Evolutionary conservation across 2,797 vertebrate species (phyloP).

Genomic region (Leuciscus waleckii): DNA sequence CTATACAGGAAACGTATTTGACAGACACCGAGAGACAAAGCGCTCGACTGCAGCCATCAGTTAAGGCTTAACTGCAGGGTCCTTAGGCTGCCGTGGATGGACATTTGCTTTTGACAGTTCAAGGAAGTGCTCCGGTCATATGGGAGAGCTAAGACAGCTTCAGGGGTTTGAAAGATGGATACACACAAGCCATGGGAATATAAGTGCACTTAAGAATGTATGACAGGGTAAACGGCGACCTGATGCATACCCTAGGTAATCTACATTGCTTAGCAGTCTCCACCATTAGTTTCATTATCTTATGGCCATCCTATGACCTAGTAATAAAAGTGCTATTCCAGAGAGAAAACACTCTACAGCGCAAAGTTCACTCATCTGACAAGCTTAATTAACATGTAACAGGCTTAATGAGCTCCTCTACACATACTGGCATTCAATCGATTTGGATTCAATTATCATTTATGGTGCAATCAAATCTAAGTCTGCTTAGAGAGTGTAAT

Average conservation of each 20-base stretch:
- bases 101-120: slow-evolving; percentile 38
- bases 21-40: slow-evolving; percentile 37
- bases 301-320: slow-evolving; percentile 53
- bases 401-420: slow-evolving; percentile 53
- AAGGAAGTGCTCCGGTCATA: slow-evolving; percentile 11
- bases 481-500: slow-evolving; percentile 50
- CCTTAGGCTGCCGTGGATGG: slow-evolving; percentile 30
- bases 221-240: neutral
- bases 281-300: slow-evolving; percentile 54
- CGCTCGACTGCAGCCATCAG: slow-evolving; percentile 33
- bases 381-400: slow-evolving; percentile 58
- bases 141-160: slow-evolving; percentile 24
- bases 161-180: slow-evolving; percentile 29
- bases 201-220: slow-evolving; percentile 9
- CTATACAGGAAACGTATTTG: neutral
- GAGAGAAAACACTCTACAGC: slow-evolving; percentile 37
- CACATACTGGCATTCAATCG: slow-evolving; percentile 56
- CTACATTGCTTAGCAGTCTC: slow-evolving; percentile 39
- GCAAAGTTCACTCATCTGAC: slow-evolving; percentile 51
- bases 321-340: slow-evolving; percentile 42
- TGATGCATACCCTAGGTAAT: slow-evolving; percentile 10
- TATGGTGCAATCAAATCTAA: slow-evolving; percentile 52
- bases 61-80: slow-evolving; percentile 35
- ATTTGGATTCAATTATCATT: slow-evolving; percentile 61
- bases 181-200: neutral